Evolutionary conservation across 2,113 vertebrate genomes (phyloP).

Genomic region (Campylomormyrus numenius): DNA sequence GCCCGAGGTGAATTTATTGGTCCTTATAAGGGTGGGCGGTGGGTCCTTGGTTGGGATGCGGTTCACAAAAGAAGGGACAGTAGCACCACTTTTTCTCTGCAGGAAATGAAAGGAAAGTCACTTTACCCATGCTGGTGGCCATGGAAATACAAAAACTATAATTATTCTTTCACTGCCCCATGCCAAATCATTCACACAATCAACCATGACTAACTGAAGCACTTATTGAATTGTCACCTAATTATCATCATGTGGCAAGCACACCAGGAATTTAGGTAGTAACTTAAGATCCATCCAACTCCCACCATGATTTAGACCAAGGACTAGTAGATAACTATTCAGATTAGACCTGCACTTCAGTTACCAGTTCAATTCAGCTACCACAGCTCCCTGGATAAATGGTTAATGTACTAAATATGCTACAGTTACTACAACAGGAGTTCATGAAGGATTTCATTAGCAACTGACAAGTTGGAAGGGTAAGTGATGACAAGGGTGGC

Average conservation of each 20-base stretch:
- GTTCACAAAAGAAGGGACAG: constrained; percentile 89
- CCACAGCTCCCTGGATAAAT: neutral
- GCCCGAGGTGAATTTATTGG: constrained; percentile 93
- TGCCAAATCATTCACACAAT: neutral
- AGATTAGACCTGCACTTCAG: neutral
- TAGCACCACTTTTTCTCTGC: constrained; percentile 81
- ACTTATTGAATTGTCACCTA: constrained; percentile 7
- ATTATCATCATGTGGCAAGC: neutral
- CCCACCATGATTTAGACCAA: neutral
- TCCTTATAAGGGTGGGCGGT: constrained; percentile 85
- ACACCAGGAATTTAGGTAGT: neutral
- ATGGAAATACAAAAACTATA: neutral
- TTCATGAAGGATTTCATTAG: neutral
- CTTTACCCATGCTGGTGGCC: neutral
- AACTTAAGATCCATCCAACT: neutral
- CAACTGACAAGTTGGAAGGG: neutral
- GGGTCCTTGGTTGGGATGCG: constrained; percentile 83
- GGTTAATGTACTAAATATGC: neutral
- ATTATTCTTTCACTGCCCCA: neutral
- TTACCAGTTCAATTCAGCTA: neutral
- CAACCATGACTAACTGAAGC: neutral
- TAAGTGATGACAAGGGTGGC: neutral
- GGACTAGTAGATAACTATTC: neutral
- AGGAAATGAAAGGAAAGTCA: constrained; percentile 22
- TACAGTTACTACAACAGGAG: neutral